Evolutionary conservation across 2,113 vertebrate genomes (phyloP), one percentile per base, ranked within the genome.

Genomic region (Amphilophus citrinellus): DNA sequence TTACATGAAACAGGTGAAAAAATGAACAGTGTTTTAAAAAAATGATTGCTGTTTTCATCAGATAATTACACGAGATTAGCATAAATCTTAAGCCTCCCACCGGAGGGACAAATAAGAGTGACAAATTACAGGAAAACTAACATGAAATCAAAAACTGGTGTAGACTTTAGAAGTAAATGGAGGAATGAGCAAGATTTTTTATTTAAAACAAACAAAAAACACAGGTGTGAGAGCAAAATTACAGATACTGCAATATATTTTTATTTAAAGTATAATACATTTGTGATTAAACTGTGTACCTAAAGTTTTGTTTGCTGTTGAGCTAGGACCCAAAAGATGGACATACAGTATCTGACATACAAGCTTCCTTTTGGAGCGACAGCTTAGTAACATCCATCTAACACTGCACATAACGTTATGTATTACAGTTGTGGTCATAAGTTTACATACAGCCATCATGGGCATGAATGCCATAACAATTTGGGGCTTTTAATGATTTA

Each of bases 1-100:
- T 62, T 10, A 66, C 53, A 61, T 68, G 35, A 65, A 83, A 73
- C 71, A 68, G 73, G 53, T 88, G 13, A 57, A 13, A 37, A 44
- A 86, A 79, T 65, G 27, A 86, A 82, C 18, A 32, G 39, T 63
- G 56, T 17, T 27, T 42, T 42, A 24, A 73, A 32, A 66, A 39
- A 14, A 59, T 32, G 13, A 83, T 71, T 59, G 35, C 77, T 78
- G 13, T 15, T 6, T 82, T 90, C n/a, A 82, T 83, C 22, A 32
- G 62, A 78, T 58, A 24, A 50, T 50, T 57, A 27, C 30, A 73
- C 10, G 3, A 11, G 10, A 27, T 68, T 65, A 59, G 56, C 37
- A 85, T 80, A 44, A 39, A 84, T 88, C 61, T 56, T 47, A 8
- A n/a, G 50, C 24, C 44, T 61, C 22, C 77, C 22, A 58, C 17